phyloP scores from a whole-genome alignment of 2,888 invertebrate species.

The Altica lythri region DNA sequence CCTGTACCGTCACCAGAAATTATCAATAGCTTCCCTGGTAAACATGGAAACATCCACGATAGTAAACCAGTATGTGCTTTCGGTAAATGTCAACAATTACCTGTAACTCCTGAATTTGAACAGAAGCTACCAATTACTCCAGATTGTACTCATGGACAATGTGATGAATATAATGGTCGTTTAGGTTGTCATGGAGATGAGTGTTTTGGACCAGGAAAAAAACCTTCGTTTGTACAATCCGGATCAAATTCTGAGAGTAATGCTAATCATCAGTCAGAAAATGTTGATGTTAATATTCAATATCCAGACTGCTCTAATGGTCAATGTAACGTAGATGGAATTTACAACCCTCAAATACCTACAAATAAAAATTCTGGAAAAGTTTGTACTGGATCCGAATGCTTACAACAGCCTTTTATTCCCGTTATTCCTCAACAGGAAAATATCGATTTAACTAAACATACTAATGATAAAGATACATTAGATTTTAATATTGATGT shows the following conservation, averaged over 20 bases:
- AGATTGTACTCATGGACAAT: constrained; percentile 15
- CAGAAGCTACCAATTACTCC: no score
- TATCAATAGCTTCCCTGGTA: constrained; percentile 35
- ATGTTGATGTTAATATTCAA: neutral
- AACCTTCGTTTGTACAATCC: constrained; percentile 9
- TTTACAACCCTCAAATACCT: neutral
- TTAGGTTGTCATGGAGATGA: constrained; percentile 17
- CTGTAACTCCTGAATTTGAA: neutral
- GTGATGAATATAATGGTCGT: constrained; percentile 14
- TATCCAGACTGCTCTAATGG: constrained; percentile 6
- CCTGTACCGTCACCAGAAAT: constrained; percentile 9
- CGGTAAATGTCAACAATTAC: neutral
- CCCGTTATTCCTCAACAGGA: neutral
- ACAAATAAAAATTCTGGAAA: constrained; percentile 8
- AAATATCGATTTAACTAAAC: neutral
- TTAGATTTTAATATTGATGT: constrained; percentile 4
- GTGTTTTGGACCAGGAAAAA: constrained; percentile 20
- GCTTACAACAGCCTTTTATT: neutral
- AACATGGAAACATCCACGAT: constrained; percentile 39
- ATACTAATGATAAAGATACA: neutral
- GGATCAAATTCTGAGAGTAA: neutral
- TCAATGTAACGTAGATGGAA: constrained; percentile 12
- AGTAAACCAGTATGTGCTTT: constrained; percentile 35
- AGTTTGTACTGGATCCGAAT: constrained; percentile 7
- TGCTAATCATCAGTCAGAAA: constrained; percentile 1